Evolutionary conservation across 64 coral and sea anemone species (phyloP).

Genomic region (Actinia equina): DNA sequence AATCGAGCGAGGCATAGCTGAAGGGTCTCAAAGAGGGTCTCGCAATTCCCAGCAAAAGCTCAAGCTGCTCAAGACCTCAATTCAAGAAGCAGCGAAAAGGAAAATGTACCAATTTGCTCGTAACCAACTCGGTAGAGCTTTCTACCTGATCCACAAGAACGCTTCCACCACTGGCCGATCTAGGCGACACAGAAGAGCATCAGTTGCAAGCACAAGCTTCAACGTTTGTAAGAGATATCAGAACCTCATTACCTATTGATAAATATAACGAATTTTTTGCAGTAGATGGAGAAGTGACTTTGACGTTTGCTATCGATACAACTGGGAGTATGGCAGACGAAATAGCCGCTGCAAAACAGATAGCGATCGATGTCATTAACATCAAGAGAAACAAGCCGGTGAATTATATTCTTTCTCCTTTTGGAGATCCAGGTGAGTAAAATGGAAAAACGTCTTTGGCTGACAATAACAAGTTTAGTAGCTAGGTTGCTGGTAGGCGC

Average conservation of each 20-base stretch:
- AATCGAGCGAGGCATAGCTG: background rate
- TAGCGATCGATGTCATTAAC: conserved; percentile 44
- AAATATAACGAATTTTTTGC: background rate
- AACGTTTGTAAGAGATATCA: background rate
- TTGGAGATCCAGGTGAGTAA: conserved; percentile 30
- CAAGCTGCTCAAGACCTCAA: background rate
- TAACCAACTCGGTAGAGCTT: background rate
- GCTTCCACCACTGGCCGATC: background rate
- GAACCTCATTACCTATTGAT: background rate
- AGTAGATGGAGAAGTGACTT: background rate
- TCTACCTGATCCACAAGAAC: background rate
- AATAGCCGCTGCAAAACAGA: conserved; percentile 29
- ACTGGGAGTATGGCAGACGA: conserved; percentile 43
- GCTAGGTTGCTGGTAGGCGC: no score
- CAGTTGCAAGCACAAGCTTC: background rate
- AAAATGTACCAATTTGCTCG: background rate
- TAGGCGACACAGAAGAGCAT: background rate
- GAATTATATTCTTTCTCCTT: conserved; percentile 45
- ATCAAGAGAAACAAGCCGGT: conserved; percentile 1
- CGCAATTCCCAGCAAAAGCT: background rate
- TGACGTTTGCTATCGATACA: conserved; percentile 50
- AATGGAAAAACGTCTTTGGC: no score
- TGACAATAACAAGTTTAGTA: no score
- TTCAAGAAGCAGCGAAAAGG: background rate
- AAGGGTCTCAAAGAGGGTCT: background rate